Percentiles rank a stretch among this genome's conserved stretches.
Conservation (phyloP, 1,140 invertebrate species). For the Heliothis virescens region DNA sequence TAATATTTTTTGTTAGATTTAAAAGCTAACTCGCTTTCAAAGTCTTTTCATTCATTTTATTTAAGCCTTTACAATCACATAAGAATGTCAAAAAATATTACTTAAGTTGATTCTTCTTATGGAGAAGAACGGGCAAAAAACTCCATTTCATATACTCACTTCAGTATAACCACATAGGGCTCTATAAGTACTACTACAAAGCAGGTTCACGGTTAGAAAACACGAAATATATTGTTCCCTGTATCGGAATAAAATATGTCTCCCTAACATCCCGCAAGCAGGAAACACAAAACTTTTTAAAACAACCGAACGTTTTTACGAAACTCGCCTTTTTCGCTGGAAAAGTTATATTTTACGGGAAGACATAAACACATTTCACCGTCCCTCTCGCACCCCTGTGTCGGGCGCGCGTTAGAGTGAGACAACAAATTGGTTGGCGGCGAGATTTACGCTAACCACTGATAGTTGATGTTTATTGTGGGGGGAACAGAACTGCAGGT, state of each 20-base stretch:
- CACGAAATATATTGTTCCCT: not conserved
- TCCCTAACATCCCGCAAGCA: not conserved
- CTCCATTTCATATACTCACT: too few relatives aligned
- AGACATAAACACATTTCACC: slow-evolving; percentile 45
- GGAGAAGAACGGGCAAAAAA: too few relatives aligned
- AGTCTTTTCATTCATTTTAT: too few relatives aligned
- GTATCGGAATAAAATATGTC: not conserved
- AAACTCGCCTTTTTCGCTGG: slow-evolving; percentile 20
- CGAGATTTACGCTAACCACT: slow-evolving; percentile 40
- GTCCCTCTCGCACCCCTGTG: not conserved
- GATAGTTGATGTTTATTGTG: slow-evolving; percentile 25
- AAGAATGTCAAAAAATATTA: too few relatives aligned
- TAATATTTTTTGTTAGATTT: too few relatives aligned
- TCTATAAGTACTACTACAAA: not conserved
- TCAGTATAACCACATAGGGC: too few relatives aligned
- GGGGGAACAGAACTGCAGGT: not conserved
- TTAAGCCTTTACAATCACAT: too few relatives aligned
- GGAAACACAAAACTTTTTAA: slow-evolving; percentile 20
- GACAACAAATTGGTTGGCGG: slow-evolving; percentile 23
- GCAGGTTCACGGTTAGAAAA: not conserved
- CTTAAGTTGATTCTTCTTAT: too few relatives aligned
- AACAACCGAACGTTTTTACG: slow-evolving; percentile 19
- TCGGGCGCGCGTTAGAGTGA: not conserved
- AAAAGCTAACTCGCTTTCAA: too few relatives aligned
- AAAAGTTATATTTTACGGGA: slow-evolving; percentile 40